Conservation (phyloP, 1,140 invertebrate genomes). For the Pygmarrhopalites habei region DNA sequence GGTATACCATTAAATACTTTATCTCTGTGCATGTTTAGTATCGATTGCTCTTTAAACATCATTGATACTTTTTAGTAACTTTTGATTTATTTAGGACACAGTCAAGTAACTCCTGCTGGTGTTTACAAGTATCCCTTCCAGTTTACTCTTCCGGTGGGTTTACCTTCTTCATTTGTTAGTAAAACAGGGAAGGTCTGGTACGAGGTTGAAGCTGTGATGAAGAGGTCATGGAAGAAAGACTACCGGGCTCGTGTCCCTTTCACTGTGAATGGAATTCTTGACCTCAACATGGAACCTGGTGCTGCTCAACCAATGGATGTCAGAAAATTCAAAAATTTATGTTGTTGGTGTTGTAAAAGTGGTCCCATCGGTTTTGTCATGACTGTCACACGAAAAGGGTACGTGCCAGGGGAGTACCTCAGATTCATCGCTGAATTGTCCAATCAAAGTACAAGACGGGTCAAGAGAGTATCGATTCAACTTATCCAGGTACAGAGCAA, state of each 20-base stretch:
- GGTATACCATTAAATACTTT: background rate
- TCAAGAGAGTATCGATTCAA: background rate
- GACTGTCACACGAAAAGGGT: slow-evolving; percentile 34
- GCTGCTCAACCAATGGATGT: slow-evolving; percentile 46
- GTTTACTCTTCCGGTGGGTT: slow-evolving; percentile 46
- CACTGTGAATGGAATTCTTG: slow-evolving; percentile 73
- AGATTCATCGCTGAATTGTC: slow-evolving; percentile 24
- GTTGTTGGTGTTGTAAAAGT: slow-evolving; percentile 51
- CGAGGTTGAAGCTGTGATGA: slow-evolving; percentile 67
- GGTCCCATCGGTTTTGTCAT: slow-evolving; percentile 49
- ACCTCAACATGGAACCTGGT: slow-evolving; percentile 66
- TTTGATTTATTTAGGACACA: background rate
- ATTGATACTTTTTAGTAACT: background rate
- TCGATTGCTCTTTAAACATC: background rate
- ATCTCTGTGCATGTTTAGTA: slow-evolving; percentile 6
- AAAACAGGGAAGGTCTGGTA: slow-evolving; percentile 44
- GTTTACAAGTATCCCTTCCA: slow-evolving; percentile 47
- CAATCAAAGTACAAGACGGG: slow-evolving; percentile 20
- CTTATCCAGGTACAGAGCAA: slow-evolving; percentile 25
- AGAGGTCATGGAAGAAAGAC: slow-evolving; percentile 81
- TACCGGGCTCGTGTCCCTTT: slow-evolving; percentile 75
- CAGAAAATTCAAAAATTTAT: slow-evolving; percentile 48
- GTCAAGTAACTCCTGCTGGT: slow-evolving; percentile 39
- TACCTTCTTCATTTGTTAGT: slow-evolving; percentile 49
- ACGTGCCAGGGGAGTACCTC: slow-evolving; percentile 40